Percentiles rank a stretch among this genome's conserved stretches.
phyloP scores from a whole-genome alignment of 1,140 invertebrate genomes.

The Aphidius gifuensis region DNA sequence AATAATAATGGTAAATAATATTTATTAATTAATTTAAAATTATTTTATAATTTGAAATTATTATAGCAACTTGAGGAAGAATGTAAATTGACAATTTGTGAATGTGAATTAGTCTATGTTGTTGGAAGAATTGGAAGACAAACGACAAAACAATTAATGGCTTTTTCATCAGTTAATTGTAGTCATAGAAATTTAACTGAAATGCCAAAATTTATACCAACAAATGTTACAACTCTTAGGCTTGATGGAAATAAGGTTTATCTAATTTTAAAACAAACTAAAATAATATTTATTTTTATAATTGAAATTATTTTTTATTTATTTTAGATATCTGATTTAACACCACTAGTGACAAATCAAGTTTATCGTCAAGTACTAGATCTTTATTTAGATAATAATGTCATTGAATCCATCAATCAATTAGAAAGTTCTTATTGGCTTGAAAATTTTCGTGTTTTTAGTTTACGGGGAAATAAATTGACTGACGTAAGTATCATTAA shows the following conservation, averaged over 20 bases:
- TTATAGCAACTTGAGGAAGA: conserved; percentile 42
- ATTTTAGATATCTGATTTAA: conserved; percentile 61
- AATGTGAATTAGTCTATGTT: conserved; percentile 52
- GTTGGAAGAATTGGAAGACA: conserved; percentile 43
- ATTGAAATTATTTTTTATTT: conserved; percentile 8
- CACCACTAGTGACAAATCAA: conserved; percentile 63
- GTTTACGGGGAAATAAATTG: conserved; percentile 69
- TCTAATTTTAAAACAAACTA: conserved; percentile 1
- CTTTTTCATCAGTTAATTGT: conserved; percentile 59
- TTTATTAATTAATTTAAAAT: conserved; percentile 5
- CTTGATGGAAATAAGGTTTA: conserved; percentile 58
- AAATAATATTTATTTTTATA: not conserved
- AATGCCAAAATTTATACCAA: conserved; percentile 57
- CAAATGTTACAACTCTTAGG: conserved; percentile 58
- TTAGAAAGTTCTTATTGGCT: conserved; percentile 77
- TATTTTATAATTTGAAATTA: not conserved
- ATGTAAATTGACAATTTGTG: conserved; percentile 43
- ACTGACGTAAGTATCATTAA: conserved; percentile 58
- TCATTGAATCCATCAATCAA: conserved; percentile 64
- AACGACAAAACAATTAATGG: conserved; percentile 50
- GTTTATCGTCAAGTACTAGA: conserved; percentile 66
- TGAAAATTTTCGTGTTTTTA: conserved; percentile 69
- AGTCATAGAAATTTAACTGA: conserved; percentile 51
- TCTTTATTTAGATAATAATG: conserved; percentile 74
- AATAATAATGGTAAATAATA: conserved; percentile 53